Base-by-base conservation (phyloP, 1,140 invertebrate genomes). In the Drosophila mayri region DNA sequence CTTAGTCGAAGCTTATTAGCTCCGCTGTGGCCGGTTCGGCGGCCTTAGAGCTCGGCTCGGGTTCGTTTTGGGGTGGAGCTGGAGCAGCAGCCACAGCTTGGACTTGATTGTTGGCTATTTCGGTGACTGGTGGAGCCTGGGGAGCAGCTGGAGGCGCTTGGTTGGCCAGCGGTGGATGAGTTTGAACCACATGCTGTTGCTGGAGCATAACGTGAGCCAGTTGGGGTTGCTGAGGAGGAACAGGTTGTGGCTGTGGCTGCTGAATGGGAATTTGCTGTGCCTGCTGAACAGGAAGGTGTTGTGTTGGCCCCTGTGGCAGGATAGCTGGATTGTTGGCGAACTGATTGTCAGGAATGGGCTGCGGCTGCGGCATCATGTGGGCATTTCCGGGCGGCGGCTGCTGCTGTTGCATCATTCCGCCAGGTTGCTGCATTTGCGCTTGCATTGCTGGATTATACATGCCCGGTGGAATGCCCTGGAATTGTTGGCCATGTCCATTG, bases 1-100 rank as follows among this genome's bases (percentile, higher is more conserved):
- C 9, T 84, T 93, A 96, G 93, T 96, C 95, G 90, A 96, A 96
- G 87, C 95, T 95, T 55, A 96, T 96, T 3, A 96, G 92, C 92
- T 96, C 95, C 52, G 95, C 95, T 7, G 95, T 95, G 78, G 94
- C 94, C 30, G 94, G 94, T 70, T 95, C 70, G 82, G 79, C 91
- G 7, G 93, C 83, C 40, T 81, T 90, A 43, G 91, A 91, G 14
- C 16, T 50, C 10, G 85, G 86, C 52, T 90, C 79, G 3, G 85
- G 90, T 41, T 81, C 91, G 47, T 92, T 93, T 72, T 93, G 91
- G 41, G 93, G 93, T 28, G 92, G 92, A 47, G 91, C 87, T 52
- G 92, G 90, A 18, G 88, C 79, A 10, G 87, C 84, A 35, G 76
- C 73, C 47, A 92, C 74, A 10, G 83, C 84, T 37, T 81, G 81